A percentile compares a stretch with the other conserved stretches of the same genome.
phyloP scores from a whole-genome alignment of 2,113 vertebrate species.

The human region GRCh38 chr2:60692501-60693000 shows the following conservation, averaged over 20 bases:
- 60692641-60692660: not conserved
- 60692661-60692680: not conserved
- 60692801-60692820: not conserved
- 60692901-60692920: not conserved
- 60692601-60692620: not conserved
- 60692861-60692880: not conserved
- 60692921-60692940: not conserved
- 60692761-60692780: fast-evolving
- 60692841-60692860: not conserved
- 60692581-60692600: not conserved
- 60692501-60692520: not conserved
- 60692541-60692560: not conserved
- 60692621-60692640: not conserved
- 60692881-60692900: not conserved
- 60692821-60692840: not conserved
- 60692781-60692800: not conserved
- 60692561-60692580: not conserved
- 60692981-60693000: slow-evolving; percentile 34
- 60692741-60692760: not conserved
- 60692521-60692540: not conserved
- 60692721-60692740: not conserved
- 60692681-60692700: not conserved
- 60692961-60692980: not conserved
- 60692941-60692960: not conserved
- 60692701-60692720: not conserved